Percentiles rank a stretch among this genome's conserved stretches.
phyloP scores from a whole-genome alignment of 53 echinoderm and acorn worm species.

The Temnopleurus reevesii region DNA sequence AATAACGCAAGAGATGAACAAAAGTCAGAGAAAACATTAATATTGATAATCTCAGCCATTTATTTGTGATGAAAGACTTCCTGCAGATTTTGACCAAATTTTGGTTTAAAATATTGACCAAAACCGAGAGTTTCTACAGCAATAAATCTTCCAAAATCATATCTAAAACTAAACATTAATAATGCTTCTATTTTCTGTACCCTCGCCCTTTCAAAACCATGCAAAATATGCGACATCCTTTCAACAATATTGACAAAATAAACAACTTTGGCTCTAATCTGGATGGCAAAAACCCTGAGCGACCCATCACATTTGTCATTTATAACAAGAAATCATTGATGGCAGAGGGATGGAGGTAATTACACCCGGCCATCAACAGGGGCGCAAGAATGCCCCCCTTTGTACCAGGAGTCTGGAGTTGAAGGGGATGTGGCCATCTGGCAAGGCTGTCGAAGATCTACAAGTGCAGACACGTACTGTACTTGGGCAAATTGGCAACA shows the following conservation, averaged over 20 bases:
- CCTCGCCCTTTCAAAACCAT: not conserved
- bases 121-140: too few species aligned
- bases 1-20: too few species aligned
- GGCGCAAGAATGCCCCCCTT: not conserved
- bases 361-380: not conserved
- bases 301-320: not conserved
- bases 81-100: too few species aligned
- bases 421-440: not conserved
- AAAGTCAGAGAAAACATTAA: too few species aligned
- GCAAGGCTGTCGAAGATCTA: not conserved
- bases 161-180: too few species aligned
- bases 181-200: too few species aligned
- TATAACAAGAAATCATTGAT: not conserved
- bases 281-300: constrained; percentile 15
- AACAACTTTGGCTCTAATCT: not conserved
- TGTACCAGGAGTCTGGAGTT: not conserved
- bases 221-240: constrained; percentile 15
- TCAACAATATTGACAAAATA: not conserved
- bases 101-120: too few species aligned
- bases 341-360: not conserved
- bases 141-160: too few species aligned
- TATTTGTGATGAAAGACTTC: too few species aligned
- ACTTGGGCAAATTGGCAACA: not conserved
- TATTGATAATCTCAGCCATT: too few species aligned
- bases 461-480: constrained; percentile 17